Percentiles rank a stretch among this genome's conserved stretches.
Conservation (phyloP, 2,888 invertebrate genomes). For the Trichopria drosophilae region DNA sequence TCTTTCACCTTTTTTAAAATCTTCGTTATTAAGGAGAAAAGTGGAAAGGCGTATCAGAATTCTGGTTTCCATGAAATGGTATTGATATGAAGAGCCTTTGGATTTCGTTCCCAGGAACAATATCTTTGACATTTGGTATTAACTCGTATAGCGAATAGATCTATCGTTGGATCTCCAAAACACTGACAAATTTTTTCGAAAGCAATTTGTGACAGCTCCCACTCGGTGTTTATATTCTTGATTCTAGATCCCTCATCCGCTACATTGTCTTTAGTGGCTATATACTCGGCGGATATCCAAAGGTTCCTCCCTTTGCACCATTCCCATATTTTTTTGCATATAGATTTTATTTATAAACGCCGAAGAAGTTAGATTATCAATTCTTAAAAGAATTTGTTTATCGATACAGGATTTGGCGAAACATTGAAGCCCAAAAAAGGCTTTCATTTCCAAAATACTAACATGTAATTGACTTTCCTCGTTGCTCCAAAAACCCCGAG, state of each 20-base stretch:
- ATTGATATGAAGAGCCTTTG: slow-evolving; percentile 12
- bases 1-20: slow-evolving; percentile 7
- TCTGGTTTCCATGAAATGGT: not conserved
- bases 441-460: not conserved
- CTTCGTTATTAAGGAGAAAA: slow-evolving; percentile 6
- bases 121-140: slow-evolving; percentile 24
- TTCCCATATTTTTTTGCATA: slow-evolving; percentile 30
- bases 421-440: too few species aligned
- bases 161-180: slow-evolving; percentile 13
- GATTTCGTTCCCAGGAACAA: slow-evolving; percentile 13
- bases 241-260: slow-evolving; percentile 38
- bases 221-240: slow-evolving; percentile 29
- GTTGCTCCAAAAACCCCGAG: not conserved
- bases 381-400: slow-evolving; percentile 29
- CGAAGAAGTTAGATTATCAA: slow-evolving; percentile 35
- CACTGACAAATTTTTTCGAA: slow-evolving; percentile 8
- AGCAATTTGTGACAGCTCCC: slow-evolving; percentile 16
- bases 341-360: slow-evolving; percentile 32
- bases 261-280: slow-evolving; percentile 25
- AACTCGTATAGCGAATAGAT: slow-evolving; percentile 25
- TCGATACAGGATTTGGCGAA: slow-evolving; percentile 6
- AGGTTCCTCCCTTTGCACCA: slow-evolving; percentile 31
- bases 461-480: not conserved
- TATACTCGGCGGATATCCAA: slow-evolving; percentile 33
- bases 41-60: slow-evolving; percentile 8